Evolutionary conservation across 2,113 vertebrate genomes (phyloP), one percentile per base, ranked within the genome.

Genomic region (Coryphaenoides rupestris): DNA sequence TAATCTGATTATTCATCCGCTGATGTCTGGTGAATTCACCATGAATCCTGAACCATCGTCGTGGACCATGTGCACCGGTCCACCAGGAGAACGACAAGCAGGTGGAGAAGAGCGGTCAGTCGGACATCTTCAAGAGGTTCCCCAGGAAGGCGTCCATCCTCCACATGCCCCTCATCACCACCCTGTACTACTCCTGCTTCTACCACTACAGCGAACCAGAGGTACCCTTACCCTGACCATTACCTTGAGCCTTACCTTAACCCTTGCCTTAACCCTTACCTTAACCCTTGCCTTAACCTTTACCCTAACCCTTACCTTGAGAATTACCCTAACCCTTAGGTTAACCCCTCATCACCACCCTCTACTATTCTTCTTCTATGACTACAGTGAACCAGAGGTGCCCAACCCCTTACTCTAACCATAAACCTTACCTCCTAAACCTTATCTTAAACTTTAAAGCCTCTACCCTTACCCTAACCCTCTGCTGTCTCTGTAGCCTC

Each of bases 111-210:
- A 78, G 90, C 2, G 94, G 93, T 23, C 93, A 94, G 78, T 80
- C 90, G 0, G 94, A 96, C 50, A 83, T 96, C 26, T 98, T 99
- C 84, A 92, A 88, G 55, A 96, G 91, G 75, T 91, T 95, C n/a
- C 96, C 96, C 52, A 88, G 95, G 46, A 94, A 93, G 79, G 94
- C 96, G 1, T 95, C 94, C 1, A 95, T 99, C 66, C 91, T 98
- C 68, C 93, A 95, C 82, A 96, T 95, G 95, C 96, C 97, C 0
- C 84, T 98, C 53, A 92, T 98, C 86, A 98, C 96, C 0, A 99
- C 97, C 0, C 89, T 99, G 6, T 98, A 96, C 84, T 99, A 98
- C 80, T 93, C 93, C 82, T 98, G 96, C 78, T 93, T 98, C 76
- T 98, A 99, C 85, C 97, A 99, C 82, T 96, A 98, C 74, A 0